Conservation (phyloP, 2,888 invertebrate genomes). For the Reticulitermes lucifugus region DNA sequence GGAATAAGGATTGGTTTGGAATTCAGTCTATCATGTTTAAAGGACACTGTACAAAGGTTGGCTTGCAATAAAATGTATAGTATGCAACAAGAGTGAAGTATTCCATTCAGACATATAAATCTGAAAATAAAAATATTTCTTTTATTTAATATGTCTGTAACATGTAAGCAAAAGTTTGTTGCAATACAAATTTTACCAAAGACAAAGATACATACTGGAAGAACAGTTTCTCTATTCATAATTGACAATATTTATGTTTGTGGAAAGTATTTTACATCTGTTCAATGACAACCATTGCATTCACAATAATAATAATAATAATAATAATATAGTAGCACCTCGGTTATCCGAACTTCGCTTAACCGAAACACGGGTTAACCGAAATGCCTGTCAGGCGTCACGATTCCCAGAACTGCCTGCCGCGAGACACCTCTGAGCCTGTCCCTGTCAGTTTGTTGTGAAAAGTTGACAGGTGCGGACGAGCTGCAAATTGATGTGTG, state of each 20-base stretch:
- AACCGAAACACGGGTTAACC: no score
- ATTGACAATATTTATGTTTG: background rate
- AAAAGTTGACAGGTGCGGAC: no score
- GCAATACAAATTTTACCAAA: background rate
- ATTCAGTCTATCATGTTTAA: background rate
- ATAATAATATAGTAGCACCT: background rate
- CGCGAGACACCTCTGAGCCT: no score
- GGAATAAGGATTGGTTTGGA: background rate
- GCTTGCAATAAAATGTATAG: background rate
- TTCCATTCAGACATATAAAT: background rate
- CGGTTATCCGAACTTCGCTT: no score
- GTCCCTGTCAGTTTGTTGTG: no score
- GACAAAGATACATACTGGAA: background rate
- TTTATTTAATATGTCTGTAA: background rate
- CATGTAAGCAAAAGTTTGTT: background rate
- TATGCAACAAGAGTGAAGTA: background rate
- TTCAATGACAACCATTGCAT: conserved; percentile 9
- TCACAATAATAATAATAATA: background rate
- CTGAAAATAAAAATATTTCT: background rate
- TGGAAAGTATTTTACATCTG: conserved; percentile 1
- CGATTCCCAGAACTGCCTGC: no score
- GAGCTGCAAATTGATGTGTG: no score
- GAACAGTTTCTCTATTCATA: background rate
- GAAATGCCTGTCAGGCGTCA: no score
- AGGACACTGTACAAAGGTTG: background rate